Evolutionary conservation across 1,140 invertebrate species (phyloP).

Genomic region (Delia radicum): DNA sequence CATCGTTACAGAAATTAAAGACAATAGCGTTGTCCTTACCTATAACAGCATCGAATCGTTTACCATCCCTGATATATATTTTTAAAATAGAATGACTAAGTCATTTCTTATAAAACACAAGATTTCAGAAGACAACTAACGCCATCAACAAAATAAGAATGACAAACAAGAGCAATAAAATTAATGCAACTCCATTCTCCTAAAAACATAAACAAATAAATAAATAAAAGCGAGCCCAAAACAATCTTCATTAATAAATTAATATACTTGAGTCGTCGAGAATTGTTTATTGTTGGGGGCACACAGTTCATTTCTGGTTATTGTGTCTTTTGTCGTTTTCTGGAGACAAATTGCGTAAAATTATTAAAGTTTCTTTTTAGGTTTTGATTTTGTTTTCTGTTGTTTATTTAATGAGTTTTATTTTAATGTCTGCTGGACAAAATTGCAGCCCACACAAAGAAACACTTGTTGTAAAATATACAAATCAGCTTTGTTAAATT

Average conservation of each 20-base stretch:
- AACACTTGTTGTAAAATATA: constrained; percentile 7
- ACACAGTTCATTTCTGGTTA: too few relatives aligned
- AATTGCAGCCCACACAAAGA: constrained; percentile 10
- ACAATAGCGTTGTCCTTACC: too few relatives aligned
- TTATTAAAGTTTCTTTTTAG: background rate
- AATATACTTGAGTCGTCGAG: background rate
- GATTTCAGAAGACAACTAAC: background rate
- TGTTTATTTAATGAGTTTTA: too few relatives aligned
- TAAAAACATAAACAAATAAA: background rate
- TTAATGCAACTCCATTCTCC: background rate
- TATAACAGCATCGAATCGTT: background rate
- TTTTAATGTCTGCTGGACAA: constrained; percentile 12
- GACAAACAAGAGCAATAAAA: background rate
- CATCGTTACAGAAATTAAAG: too few relatives aligned
- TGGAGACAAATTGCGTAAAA: constrained; percentile 15
- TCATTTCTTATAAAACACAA: background rate
- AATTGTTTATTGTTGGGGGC: background rate
- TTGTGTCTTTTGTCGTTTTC: background rate
- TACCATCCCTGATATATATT: too few relatives aligned
- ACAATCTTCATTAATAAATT: background rate
- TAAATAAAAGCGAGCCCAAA: background rate
- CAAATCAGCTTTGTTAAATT: too few relatives aligned
- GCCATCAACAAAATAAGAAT: background rate
- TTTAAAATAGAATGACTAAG: background rate
- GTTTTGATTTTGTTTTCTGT: background rate